Evolutionary conservation across 2,797 vertebrate species (phyloP), one percentile per base, ranked within the genome.

Genomic region (Rhinoraja longicauda): DNA sequence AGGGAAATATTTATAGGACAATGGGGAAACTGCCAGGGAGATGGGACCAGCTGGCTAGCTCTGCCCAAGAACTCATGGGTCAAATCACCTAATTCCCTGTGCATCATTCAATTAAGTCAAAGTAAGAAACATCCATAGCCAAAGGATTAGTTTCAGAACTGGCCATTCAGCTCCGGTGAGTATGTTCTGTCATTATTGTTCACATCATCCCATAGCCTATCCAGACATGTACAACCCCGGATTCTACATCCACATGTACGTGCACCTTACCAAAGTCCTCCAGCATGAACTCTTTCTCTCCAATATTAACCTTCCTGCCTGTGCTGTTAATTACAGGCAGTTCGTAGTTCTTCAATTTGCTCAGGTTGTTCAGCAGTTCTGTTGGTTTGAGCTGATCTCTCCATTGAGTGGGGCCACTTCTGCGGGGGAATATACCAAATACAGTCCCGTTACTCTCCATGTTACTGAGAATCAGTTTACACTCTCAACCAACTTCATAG

Each of bases 361-460:
- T 94, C 0, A 95, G 88, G 36, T 93, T 94, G 21, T 95, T 93
- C 92, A 96, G 90, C 0, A 95, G 93, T 88, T 67, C 36, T 64
- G 94, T 95, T 0, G 96, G 96, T 45, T 93, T 39, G 19, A 97
- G 64, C 93, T 96, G 96, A 82, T 96, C 96, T 73, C 96, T 86
- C 96, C 96, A 97, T 62, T 76, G 73, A 10, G 94, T 95, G 0
- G 96, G 95, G 0, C 96, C 96, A 1, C 93, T 77, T 0, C 96
- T 96, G 93, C 0, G 75, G 19, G 24, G 64, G 1, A 32, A 53
- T 12, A 93, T 7, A 39, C 17, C 39, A 6, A 67, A 17, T 26
- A 39, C 57, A 81, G 17, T 4, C 12, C 32, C 32, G 32, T 19
- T 75, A 10, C 62, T 32, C 29, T 29, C 8, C 78, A 7, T 2